Evolutionary conservation across 2,888 invertebrate genomes (phyloP).

Genomic region (Miltochrista miniata): DNA sequence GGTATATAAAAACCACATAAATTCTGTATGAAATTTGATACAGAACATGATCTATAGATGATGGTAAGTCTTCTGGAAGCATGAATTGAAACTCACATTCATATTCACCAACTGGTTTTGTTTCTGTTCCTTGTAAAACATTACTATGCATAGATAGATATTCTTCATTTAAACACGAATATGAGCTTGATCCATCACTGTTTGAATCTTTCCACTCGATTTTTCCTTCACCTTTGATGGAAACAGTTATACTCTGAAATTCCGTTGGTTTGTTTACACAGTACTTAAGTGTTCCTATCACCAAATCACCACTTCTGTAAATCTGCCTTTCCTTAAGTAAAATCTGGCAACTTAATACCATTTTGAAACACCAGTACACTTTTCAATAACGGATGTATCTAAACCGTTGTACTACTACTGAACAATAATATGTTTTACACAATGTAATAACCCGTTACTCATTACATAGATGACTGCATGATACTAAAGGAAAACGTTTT

Average conservation of each 20-base stretch:
- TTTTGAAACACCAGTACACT: not conserved
- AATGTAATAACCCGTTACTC: not conserved
- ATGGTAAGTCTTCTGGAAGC: constrained; percentile 19
- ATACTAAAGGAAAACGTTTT: too few species aligned
- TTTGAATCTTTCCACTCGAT: constrained; percentile 13
- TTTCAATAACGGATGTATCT: not conserved
- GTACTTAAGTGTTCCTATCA: constrained; percentile 35
- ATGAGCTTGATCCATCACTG: not conserved
- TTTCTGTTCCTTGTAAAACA: not conserved
- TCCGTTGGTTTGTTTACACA: constrained; percentile 26
- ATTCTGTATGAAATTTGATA: constrained; percentile 17
- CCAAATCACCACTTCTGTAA: constrained; percentile 26
- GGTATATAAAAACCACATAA: constrained; percentile 7
- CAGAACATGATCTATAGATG: constrained; percentile 7
- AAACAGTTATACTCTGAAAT: constrained; percentile 24
- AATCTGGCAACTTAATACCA: constrained; percentile 32
- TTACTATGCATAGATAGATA: not conserved
- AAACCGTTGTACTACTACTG: too few species aligned
- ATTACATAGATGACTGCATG: not conserved
- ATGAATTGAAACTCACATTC: constrained; percentile 11
- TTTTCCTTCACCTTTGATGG: constrained; percentile 32
- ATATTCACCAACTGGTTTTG: not conserved
- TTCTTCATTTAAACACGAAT: not conserved
- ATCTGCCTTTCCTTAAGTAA: constrained; percentile 20
- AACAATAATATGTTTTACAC: not conserved